Evolutionary conservation across 2,797 vertebrate species (phyloP).

Genomic region (Avahi laniger): DNA sequence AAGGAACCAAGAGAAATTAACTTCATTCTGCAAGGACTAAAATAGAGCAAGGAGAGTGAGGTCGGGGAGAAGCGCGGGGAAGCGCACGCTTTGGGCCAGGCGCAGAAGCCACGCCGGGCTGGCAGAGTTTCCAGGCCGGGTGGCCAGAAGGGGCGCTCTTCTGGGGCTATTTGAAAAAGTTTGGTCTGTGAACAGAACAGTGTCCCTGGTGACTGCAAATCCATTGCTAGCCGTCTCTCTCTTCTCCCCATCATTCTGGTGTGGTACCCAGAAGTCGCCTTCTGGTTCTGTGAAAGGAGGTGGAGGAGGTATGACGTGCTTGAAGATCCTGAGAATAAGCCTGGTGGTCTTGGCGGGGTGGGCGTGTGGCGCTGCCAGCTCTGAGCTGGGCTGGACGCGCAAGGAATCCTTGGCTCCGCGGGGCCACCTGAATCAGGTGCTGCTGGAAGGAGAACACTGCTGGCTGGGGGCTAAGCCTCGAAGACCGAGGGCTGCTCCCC

Average conservation of each 20-base stretch:
- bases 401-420: conserved; percentile 83
- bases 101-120: neutral
- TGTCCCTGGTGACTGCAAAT: neutral
- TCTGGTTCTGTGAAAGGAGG: neutral
- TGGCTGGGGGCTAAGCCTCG: conserved; percentile 83
- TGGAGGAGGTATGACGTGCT: conserved; percentile 80
- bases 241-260: neutral
- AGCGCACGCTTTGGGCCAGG: neutral
- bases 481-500: conserved; percentile 78
- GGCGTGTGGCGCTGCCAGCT: conserved; percentile 81
- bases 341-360: conserved; percentile 87
- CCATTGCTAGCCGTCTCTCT: neutral
- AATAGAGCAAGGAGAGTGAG: conserved; percentile 1
- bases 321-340: conserved; percentile 84
- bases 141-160: neutral
- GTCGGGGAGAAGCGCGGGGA: neutral
- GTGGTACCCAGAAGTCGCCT: conserved; percentile 59
- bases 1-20: conserved; percentile 49
- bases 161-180: conserved; percentile 45
- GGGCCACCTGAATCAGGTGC: conserved; percentile 80
- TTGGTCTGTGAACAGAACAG: neutral
- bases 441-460: conserved; percentile 86
- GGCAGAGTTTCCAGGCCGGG: neutral
- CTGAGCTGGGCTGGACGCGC: conserved; percentile 79
- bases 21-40: conserved; percentile 39